Evolutionary conservation across 2,888 invertebrate genomes (phyloP).

Genomic region (Tupiocoris notatus): DNA sequence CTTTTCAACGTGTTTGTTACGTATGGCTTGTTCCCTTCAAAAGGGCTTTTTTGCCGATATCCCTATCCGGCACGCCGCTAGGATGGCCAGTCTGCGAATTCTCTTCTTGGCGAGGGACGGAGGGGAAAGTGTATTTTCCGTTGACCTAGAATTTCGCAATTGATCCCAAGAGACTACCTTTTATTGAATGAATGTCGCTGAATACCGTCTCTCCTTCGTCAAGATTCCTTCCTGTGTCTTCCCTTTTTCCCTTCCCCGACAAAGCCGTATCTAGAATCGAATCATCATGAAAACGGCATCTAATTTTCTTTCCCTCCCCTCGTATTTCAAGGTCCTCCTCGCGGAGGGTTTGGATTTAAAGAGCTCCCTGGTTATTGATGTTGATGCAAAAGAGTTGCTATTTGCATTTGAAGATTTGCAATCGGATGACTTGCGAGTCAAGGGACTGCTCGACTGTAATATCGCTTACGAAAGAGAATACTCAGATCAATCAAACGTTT

Average conservation of each 20-base stretch:
- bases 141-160: constrained; percentile 36
- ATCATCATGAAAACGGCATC: constrained; percentile 27
- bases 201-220: constrained; percentile 25
- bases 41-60: not conserved
- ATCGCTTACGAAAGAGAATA: not conserved
- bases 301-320: not conserved
- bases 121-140: constrained; percentile 15
- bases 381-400: not conserved
- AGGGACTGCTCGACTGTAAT: not conserved
- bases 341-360: not conserved
- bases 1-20: constrained; percentile 29
- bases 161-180: constrained; percentile 31
- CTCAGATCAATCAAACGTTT: no score
- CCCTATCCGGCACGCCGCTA: not conserved
- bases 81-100: no score
- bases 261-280: constrained; percentile 9
- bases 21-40: constrained; percentile 32
- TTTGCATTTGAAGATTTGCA: not conserved
- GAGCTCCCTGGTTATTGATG: not conserved
- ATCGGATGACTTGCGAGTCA: not conserved
- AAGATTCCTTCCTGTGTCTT: not conserved
- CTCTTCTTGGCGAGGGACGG: not conserved
- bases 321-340: not conserved
- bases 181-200: constrained; percentile 37
- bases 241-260: constrained; percentile 1